Conservation (phyloP, 2,797 vertebrate genomes). For the Mallotus villosus region DNA sequence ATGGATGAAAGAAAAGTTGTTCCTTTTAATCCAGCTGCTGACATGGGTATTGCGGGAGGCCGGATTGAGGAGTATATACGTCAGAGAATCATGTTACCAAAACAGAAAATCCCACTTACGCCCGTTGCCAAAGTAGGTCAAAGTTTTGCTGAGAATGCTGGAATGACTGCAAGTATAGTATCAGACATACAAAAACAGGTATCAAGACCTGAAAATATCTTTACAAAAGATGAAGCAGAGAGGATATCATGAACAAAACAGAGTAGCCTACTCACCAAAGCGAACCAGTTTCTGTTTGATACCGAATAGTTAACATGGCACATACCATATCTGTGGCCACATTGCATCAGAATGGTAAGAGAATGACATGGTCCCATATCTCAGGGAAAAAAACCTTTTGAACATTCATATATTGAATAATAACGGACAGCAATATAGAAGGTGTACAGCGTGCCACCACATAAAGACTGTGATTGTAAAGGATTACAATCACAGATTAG, state of each 20-base stretch:
- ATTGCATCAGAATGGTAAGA: too few relatives aligned
- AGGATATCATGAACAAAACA: background rate
- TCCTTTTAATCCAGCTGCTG: background rate
- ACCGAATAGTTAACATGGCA: background rate
- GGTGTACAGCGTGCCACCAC: too few relatives aligned
- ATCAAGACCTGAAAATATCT: background rate
- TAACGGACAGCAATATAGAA: too few relatives aligned
- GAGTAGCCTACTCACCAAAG: background rate
- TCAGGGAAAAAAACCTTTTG: constrained; percentile 17
- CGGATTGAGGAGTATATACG: constrained; percentile 5
- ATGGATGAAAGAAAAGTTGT: background rate
- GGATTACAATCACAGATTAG: too few relatives aligned
- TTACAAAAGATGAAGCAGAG: background rate
- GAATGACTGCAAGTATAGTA: constrained; percentile 37
- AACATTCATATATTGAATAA: constrained; percentile 1
- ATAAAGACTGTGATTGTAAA: too few relatives aligned
- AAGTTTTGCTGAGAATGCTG: constrained; percentile 43
- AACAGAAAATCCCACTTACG: constrained; percentile 55
- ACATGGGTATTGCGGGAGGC: background rate
- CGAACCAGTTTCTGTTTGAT: background rate
- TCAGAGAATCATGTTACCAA: constrained; percentile 47
- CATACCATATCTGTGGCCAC: background rate
- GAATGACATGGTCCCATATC: background rate
- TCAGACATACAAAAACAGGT: background rate
- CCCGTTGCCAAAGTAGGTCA: constrained; percentile 53